These are phyloP conservation scores for Tineola bisselliella DNA, from an alignment of 2,888 invertebrate species.

Conservation along the genomic window DNA sequence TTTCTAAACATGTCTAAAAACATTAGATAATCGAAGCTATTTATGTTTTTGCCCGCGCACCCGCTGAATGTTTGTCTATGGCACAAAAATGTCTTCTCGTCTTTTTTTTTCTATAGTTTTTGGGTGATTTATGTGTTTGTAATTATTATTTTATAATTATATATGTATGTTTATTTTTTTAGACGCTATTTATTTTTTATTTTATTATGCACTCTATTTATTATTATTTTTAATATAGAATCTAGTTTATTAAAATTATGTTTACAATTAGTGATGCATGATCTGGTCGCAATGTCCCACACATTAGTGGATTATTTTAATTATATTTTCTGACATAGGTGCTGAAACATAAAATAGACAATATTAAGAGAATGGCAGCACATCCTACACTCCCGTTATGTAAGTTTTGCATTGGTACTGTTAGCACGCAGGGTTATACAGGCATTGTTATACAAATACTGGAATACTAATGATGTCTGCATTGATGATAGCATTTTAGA, in stretches of 20 bases:
- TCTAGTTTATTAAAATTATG: background rate
- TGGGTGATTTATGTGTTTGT: background rate
- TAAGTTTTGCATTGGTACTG: too few relatives aligned
- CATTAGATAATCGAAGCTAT: too few relatives aligned
- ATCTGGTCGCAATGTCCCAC: background rate
- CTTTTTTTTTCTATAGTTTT: background rate
- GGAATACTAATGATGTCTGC: too few relatives aligned
- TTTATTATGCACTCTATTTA: slow-evolving; percentile 22
- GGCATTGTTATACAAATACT: too few relatives aligned
- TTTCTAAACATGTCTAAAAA: too few relatives aligned
- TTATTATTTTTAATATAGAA: slow-evolving; percentile 13
- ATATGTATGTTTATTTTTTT: background rate
- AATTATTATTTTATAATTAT: background rate
- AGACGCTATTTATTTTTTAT: slow-evolving; percentile 8
- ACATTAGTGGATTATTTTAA: background rate
- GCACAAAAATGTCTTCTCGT: background rate
- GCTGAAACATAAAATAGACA: slow-evolving; percentile 92
- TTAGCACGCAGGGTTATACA: too few relatives aligned
- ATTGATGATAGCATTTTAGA: too few relatives aligned
- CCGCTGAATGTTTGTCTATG: slow-evolving; percentile 6
- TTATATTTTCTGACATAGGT: slow-evolving; percentile 70
- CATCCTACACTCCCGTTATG: slow-evolving; percentile 96
- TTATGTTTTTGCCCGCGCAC: slow-evolving; percentile 6
- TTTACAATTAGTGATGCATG: background rate
- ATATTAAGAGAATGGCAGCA: slow-evolving; percentile 93